Percentiles rank a stretch among this genome's conserved stretches.
phyloP scores from a whole-genome alignment of 2,888 invertebrate genomes.

The Microplitis deprimator region DNA sequence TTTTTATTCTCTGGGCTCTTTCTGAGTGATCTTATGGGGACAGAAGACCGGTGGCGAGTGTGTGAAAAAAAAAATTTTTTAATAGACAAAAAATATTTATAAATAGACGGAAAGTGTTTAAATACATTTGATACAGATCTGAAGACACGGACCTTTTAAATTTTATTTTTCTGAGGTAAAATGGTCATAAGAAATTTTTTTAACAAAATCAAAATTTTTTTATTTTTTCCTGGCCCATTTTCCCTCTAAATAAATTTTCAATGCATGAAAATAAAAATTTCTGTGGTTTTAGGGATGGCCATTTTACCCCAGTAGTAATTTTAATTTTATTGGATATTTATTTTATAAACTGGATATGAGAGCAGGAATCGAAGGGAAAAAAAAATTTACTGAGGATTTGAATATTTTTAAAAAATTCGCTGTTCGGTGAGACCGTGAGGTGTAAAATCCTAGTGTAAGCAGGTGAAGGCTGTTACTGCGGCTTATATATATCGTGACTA shows the following conservation, averaged over 20 bases:
- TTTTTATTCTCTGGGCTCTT: not conserved
- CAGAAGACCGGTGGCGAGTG: constrained; percentile 14
- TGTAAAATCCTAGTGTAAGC: constrained; percentile 42
- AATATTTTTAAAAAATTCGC: no score
- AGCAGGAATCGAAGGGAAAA: no score
- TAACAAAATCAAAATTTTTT: no score
- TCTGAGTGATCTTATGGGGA: constrained; percentile 4
- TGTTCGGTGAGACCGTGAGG: not conserved
- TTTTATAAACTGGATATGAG: no score
- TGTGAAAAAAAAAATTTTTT: constrained; percentile 38
- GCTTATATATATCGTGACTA: constrained; percentile 67
- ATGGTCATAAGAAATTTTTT: no score
- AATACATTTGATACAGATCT: not conserved
- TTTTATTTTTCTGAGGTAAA: not conserved
- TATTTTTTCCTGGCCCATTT: no score
- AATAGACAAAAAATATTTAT: not conserved
- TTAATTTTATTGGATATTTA: no score
- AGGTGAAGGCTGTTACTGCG: constrained; percentile 47
- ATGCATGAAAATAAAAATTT: no score
- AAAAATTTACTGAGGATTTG: no score
- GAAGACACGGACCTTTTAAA: constrained; percentile 1
- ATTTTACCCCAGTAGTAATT: no score
- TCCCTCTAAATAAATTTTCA: no score
- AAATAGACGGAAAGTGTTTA: constrained; percentile 24
- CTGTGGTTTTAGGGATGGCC: no score